These are phyloP conservation scores for Uromys caudimaculatus DNA, from an alignment of 2,797 vertebrate genomes.

Conservation along the genomic window DNA sequence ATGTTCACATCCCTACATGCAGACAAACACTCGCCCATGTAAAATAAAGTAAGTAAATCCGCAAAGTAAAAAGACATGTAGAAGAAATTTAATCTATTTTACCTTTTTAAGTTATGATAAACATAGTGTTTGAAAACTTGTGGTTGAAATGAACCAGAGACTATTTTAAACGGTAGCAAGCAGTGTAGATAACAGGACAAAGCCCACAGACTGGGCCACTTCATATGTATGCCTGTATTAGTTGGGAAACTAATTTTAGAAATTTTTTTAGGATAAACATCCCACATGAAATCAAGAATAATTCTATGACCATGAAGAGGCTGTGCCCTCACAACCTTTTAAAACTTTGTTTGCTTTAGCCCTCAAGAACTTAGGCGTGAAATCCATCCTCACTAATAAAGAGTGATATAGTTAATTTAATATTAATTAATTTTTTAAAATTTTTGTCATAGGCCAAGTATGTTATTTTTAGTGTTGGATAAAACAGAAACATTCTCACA, in stretches of 20 bases:
- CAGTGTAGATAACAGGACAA: not conserved
- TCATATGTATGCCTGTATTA: not conserved
- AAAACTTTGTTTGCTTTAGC: not conserved
- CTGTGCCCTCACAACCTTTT: not conserved
- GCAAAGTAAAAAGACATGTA: not conserved
- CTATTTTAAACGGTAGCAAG: not conserved
- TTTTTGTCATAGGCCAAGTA: not conserved
- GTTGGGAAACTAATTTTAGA: not conserved
- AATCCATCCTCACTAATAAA: not conserved
- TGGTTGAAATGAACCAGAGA: conserved; percentile 27
- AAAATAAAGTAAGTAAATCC: not conserved
- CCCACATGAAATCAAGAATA: not conserved
- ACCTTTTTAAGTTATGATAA: not conserved
- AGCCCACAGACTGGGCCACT: not conserved
- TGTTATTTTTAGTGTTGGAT: not conserved
- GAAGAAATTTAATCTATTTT: conserved; percentile 22
- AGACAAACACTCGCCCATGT: not conserved
- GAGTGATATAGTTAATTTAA: not conserved
- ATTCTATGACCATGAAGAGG: not conserved
- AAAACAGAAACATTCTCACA: not conserved
- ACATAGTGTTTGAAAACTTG: not conserved
- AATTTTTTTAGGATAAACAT: not conserved
- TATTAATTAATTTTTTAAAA: not conserved
- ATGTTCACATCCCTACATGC: too few relatives aligned
- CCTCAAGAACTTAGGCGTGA: not conserved